Percentiles rank a stretch among this genome's conserved stretches.
These are phyloP conservation scores for Acronicta aceris DNA, from an alignment of 2,888 invertebrate genomes.

Conservation along the genomic window DNA sequence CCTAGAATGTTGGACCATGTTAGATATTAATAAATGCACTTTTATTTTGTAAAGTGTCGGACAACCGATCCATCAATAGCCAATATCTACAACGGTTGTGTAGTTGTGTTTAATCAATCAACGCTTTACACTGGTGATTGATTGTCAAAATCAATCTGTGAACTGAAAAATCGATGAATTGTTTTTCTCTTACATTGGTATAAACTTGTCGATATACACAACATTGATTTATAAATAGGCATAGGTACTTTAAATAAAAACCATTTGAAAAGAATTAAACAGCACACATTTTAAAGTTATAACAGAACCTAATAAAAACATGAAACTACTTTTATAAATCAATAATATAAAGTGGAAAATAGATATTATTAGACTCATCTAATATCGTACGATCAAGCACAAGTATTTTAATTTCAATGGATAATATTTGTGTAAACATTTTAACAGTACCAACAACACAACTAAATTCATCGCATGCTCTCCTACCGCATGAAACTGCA, in stretches of 20 bases:
- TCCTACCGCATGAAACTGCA: conserved; percentile 27
- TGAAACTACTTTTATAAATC: no score
- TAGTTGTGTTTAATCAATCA: conserved; percentile 36
- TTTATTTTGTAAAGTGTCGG: conserved; percentile 18
- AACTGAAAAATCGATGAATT: conserved; percentile 12
- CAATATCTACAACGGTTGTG: not conserved
- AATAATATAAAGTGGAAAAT: no score
- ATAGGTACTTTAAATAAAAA: no score
- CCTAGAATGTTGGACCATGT: no score
- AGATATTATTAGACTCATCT: no score
- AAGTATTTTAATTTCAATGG: conserved; percentile 22
- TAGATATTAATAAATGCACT: conserved; percentile 15
- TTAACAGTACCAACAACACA: conserved; percentile 27
- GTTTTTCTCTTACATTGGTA: conserved; percentile 6
- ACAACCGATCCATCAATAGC: conserved; percentile 19
- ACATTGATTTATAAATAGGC: not conserved
- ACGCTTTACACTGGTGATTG: conserved; percentile 26
- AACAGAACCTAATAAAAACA: no score
- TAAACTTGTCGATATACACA: conserved; percentile 3
- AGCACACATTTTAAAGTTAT: no score
- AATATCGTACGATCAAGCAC: no score
- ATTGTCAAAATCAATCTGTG: conserved; percentile 21
- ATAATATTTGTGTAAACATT: conserved; percentile 28
- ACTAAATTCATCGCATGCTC: conserved; percentile 24
- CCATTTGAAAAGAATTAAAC: no score